Conservation (phyloP, 2,888 invertebrate species). For the Syritta pipiens region DNA sequence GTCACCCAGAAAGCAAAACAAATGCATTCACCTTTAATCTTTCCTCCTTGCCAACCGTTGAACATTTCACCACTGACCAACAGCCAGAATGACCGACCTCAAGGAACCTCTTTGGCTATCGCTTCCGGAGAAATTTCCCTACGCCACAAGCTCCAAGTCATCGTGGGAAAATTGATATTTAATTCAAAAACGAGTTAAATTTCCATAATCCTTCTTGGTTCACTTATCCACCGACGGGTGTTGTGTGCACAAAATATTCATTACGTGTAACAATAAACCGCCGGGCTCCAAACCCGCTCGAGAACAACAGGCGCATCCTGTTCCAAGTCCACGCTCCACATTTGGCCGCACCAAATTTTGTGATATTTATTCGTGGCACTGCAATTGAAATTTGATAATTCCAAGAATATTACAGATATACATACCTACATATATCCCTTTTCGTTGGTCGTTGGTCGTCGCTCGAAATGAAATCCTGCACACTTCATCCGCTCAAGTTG, state of each 20-base stretch:
- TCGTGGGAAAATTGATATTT: no score
- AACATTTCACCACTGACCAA: no score
- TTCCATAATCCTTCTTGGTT: no score
- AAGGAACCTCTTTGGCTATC: no score
- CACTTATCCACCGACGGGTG: no score
- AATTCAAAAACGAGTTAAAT: no score
- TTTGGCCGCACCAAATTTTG: conserved; percentile 21
- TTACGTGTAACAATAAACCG: conserved; percentile 6
- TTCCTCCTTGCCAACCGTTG: no score
- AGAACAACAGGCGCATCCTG: neutral
- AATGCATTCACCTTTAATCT: no score
- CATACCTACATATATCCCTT: conserved; percentile 35
- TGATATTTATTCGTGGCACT: neutral
- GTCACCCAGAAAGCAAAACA: no score
- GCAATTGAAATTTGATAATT: conserved; percentile 60
- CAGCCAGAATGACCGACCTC: no score
- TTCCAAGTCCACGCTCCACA: neutral
- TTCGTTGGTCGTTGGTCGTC: neutral
- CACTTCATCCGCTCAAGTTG: conserved; percentile 47
- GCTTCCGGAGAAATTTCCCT: no score
- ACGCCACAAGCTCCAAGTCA: no score
- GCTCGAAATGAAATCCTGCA: neutral
- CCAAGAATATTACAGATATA: conserved; percentile 49
- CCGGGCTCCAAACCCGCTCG: conserved; percentile 12
- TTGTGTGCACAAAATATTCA: neutral